phyloP scores from a whole-genome alignment of 2,113 vertebrate species.

The Dicrurus megarhynchus region DNA sequence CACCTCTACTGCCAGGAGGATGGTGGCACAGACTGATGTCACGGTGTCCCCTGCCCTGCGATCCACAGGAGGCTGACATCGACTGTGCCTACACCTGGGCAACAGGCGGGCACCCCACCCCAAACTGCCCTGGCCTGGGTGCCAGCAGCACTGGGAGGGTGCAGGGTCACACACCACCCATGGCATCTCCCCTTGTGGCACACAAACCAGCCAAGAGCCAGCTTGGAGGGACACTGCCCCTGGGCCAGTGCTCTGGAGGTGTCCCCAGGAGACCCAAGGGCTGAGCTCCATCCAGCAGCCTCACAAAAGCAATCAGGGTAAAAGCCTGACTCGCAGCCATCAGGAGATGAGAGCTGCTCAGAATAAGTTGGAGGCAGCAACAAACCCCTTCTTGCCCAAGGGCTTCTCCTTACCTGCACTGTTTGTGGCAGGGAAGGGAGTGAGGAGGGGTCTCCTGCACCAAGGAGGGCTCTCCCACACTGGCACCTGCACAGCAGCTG shows the following conservation, averaged over 20 bases:
- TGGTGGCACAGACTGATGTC: accelerated
- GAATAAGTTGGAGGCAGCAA: neutral
- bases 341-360: neutral
- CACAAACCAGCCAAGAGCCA: neutral
- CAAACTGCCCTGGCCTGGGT: neutral
- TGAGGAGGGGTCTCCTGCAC: neutral
- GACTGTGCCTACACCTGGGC: neutral
- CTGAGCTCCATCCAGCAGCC: neutral
- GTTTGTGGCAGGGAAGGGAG: neutral
- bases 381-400: neutral
- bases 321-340: slow-evolving; percentile 24
- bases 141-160: neutral
- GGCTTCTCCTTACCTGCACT: neutral
- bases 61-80: neutral
- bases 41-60: neutral
- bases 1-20: neutral
- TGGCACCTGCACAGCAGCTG: neutral
- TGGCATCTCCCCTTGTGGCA: neutral
- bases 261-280: neutral
- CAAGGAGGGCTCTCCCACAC: neutral
- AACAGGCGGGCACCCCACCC: neutral
- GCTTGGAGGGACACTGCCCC: neutral
- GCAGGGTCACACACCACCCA: neutral
- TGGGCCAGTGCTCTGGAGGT: accelerated
- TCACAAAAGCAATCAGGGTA: neutral